These are phyloP conservation scores for Rotaria macrura DNA, from an alignment of 2,888 invertebrate genomes.

Conservation along the genomic window DNA sequence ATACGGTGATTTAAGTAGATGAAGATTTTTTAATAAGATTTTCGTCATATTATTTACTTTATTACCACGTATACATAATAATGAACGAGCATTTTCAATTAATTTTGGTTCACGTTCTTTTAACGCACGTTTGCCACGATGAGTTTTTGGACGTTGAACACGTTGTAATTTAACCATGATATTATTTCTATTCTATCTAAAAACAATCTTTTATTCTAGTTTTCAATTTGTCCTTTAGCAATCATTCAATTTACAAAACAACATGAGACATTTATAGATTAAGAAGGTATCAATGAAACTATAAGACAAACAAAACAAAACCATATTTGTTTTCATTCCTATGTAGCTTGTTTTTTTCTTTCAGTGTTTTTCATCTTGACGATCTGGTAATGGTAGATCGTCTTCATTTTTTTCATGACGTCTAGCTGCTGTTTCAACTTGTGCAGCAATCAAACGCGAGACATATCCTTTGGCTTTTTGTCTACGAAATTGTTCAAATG, in stretches of 20 bases:
- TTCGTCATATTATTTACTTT: slow-evolving; percentile 58
- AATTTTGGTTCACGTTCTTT: slow-evolving; percentile 72
- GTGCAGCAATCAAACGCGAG: background rate
- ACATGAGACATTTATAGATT: background rate
- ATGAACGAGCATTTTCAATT: slow-evolving; percentile 72
- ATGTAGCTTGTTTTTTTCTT: background rate
- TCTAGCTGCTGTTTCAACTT: background rate
- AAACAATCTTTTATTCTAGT: background rate
- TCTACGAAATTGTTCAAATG: slow-evolving; percentile 91
- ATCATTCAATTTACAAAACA: background rate
- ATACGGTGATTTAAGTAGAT: slow-evolving; percentile 46
- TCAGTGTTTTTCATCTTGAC: background rate
- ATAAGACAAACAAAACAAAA: background rate
- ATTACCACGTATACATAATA: slow-evolving; percentile 72
- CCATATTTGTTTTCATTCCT: no score
- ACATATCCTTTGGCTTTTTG: slow-evolving; percentile 41
- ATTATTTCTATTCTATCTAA: background rate
- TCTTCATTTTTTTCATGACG: background rate
- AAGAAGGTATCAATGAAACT: background rate
- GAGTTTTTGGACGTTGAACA: slow-evolving; percentile 76
- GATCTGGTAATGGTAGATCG: background rate
- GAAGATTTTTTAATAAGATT: slow-evolving; percentile 69
- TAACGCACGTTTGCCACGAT: slow-evolving; percentile 72
- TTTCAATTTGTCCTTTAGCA: background rate
- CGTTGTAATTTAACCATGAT: slow-evolving; percentile 8